Evolutionary conservation across 2,797 vertebrate genomes (phyloP).

Genomic region (Darevskia mixta): DNA sequence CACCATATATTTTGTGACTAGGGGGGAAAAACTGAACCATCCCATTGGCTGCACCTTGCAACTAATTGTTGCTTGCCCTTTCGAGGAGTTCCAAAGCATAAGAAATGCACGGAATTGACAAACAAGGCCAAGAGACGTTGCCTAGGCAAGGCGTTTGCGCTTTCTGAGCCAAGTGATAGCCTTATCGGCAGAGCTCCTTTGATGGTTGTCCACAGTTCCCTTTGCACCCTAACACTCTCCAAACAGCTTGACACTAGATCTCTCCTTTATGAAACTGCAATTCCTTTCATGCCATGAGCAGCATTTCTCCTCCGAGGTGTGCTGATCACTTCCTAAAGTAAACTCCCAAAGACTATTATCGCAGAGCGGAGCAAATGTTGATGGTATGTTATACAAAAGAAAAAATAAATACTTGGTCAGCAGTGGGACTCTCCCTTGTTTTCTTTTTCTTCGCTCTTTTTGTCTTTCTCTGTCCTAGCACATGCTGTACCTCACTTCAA

Average conservation of each 20-base stretch:
- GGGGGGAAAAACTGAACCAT: background rate
- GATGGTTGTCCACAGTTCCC: background rate
- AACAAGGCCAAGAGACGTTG: slow-evolving; percentile 16
- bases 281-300: slow-evolving; percentile 51
- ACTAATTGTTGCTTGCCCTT: background rate
- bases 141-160: background rate
- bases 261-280: slow-evolving; percentile 13
- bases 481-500: slow-evolving; percentile 20
- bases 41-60: background rate
- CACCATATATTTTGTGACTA: background rate
- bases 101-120: slow-evolving; percentile 13
- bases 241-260: background rate
- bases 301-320: slow-evolving; percentile 9
- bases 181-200: slow-evolving; percentile 39
- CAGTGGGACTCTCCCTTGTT: slow-evolving; percentile 34
- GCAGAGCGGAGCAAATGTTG: slow-evolving; percentile 46
- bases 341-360: slow-evolving; percentile 38
- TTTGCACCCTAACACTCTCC: background rate
- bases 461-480: slow-evolving; percentile 16
- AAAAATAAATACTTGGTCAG: slow-evolving; percentile 42
- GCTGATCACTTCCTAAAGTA: slow-evolving; percentile 45
- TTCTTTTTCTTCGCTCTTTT: slow-evolving; percentile 18
- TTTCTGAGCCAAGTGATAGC: slow-evolving; percentile 4
- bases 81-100: slow-evolving; percentile 4
- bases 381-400: slow-evolving; percentile 35